phyloP scores from a whole-genome alignment of 2,888 invertebrate species.

The Stenurella melanura region DNA sequence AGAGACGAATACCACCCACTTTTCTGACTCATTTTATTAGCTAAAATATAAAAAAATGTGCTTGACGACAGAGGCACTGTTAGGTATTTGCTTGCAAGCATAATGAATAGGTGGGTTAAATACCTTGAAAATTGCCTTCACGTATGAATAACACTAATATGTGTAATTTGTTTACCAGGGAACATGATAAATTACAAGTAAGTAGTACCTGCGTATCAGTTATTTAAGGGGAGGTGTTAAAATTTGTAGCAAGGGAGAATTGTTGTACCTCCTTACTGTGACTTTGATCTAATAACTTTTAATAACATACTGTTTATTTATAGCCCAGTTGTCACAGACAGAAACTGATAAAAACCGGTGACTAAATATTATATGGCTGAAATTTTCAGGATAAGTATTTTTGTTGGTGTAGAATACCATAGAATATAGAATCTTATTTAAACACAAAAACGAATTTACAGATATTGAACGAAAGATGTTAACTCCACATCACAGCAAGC shows the following conservation, averaged over 20 bases:
- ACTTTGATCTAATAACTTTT: no score
- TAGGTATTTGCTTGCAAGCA: background rate
- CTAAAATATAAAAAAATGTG: slow-evolving; percentile 23
- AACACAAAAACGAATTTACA: no score
- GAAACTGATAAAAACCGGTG: no score
- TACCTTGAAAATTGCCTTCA: slow-evolving; percentile 23
- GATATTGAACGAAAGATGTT: no score
- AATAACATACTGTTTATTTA: no score
- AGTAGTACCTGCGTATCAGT: background rate
- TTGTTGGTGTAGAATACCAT: no score
- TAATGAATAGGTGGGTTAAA: slow-evolving; percentile 25
- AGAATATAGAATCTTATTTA: no score
- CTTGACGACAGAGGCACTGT: slow-evolving; percentile 22
- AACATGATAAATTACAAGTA: slow-evolving; percentile 13
- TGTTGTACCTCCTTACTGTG: no score
- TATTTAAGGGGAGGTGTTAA: slow-evolving; percentile 10
- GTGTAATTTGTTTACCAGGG: slow-evolving; percentile 12
- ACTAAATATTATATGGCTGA: no score
- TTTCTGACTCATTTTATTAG: slow-evolving; percentile 27
- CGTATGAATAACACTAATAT: slow-evolving; percentile 20
- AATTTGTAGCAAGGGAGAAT: background rate
- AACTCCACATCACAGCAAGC: no score
- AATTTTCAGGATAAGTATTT: no score
- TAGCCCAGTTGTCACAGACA: no score
- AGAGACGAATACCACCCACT: slow-evolving; percentile 28